These are phyloP conservation scores for Cydia fagiglandana DNA, from an alignment of 1,140 invertebrate species.

Conservation along the genomic window DNA sequence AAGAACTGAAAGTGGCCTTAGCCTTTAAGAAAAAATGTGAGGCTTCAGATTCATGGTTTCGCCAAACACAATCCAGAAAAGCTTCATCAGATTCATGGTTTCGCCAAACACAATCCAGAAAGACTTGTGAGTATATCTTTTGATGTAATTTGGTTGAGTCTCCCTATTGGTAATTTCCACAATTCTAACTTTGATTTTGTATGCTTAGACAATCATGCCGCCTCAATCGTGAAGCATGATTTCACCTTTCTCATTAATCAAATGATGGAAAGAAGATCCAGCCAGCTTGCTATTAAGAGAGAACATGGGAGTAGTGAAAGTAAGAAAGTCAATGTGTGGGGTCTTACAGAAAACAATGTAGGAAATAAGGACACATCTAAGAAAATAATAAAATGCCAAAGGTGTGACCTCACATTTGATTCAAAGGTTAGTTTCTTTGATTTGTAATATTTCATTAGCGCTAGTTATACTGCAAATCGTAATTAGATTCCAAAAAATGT, in stretches of 20 bases:
- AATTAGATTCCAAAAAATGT: too few relatives aligned
- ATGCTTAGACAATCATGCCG: neutral
- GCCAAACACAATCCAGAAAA: neutral
- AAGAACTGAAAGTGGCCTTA: constrained; percentile 26
- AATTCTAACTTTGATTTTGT: neutral
- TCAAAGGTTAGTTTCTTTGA: neutral
- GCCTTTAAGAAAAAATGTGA: constrained; percentile 30
- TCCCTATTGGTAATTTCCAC: neutral
- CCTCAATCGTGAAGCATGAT: constrained; percentile 8
- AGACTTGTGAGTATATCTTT: neutral
- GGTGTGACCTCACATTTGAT: constrained; percentile 13
- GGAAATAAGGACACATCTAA: neutral
- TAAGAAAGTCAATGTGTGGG: neutral
- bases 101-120: neutral
- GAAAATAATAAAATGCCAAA: constrained; percentile 2
- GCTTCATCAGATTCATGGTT: neutral
- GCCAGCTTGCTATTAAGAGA: neutral
- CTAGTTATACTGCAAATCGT: too few relatives aligned
- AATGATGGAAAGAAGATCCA: neutral
- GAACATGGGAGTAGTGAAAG: neutral
- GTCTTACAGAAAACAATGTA: neutral
- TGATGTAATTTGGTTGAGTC: neutral
- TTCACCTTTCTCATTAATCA: constrained; percentile 10
- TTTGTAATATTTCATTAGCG: neutral
- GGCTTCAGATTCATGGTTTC: constrained; percentile 1